Base-by-base conservation (phyloP, 2,797 vertebrate genomes). In the Nasua narica region DNA sequence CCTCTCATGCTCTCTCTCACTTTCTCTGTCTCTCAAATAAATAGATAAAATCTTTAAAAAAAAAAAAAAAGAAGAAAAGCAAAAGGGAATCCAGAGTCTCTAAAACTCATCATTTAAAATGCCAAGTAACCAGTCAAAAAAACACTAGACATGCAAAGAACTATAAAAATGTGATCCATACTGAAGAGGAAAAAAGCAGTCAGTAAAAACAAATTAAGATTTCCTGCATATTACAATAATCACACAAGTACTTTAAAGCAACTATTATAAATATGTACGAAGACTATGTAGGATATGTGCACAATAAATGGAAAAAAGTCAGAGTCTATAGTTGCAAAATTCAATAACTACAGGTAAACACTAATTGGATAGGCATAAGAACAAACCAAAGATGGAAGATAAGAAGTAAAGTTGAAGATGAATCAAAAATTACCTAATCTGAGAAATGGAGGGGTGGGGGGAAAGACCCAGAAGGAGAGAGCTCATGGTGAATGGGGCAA, bases 51-150 rank as follows among this genome's bases (percentile, higher is more conserved):
- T n/a, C n/a, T n/a, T n/a, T n/a, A n/a, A n/a, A 40, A 40, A 40
- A 40, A 40, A 40, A 40, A 40, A 40, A 40, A 40, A 40, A 6
- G 6, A 23, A 54, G 14, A 78, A 32, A 84, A 90, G 40, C n/a
- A 77, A 84, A 84, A 85, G 14, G 78, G 52, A 62, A 52, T 91
- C 69, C 18, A 23, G 35, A 25, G 11, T 65, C 60, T 78, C 60
- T 67, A 43, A 92, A 86, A 87, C 35, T 52, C 32, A 69, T 87
- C 32, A 69, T 93, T 87, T 65, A 92, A 85, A 92, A 92, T 65
- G n/a, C 13, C 29, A 91, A 86, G 58, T 65, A 86, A 27, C 29
- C 29, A 67, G 15, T 32, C 58, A 62, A 62, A 62, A 62, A 62
- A 15, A 27, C 27, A 62, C 58, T 62, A 62, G 27, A 62, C 58